Evolutionary conservation across 2,888 invertebrate species (phyloP), one percentile per base, ranked within the genome.

Genomic region (Hipparchia semele): DNA sequence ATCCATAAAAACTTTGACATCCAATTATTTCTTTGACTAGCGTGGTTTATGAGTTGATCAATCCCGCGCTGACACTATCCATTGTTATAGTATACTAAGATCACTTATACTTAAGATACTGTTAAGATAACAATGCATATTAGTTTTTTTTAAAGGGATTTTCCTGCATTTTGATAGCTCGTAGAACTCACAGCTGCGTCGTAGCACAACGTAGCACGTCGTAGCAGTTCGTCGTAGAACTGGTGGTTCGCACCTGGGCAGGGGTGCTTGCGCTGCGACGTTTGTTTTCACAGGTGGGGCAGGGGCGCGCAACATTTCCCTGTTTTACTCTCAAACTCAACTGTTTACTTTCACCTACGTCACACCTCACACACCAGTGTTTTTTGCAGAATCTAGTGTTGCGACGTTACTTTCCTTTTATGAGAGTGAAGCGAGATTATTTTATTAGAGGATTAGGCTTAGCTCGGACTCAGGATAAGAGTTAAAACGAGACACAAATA

Each of bases 291-390:
- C 56, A 13, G 13, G n/a, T 5, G 53, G 13, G n/a, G 56, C 59
- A 65, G 39, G 64, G 60, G 60, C 60, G 60, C 46, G 46, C 66
- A 53, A 59, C 65, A 66, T 66, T 74, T 74, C 61, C 4, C 60
- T 12, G 60, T 45, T 60, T 60, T 60, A n/a, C n/a, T 13, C 46
- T 46, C 46, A 59, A 74, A 68, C 49, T 66, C 23, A 10, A 53
- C 65, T 71, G 69, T 69, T 73, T 73, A 75, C 65, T 45, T 10
- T 62, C 68, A 10, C 54, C 70, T 13, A 4, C 61, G 45, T 60
- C 60, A 60, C 60, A 60, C 33, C 39, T 45, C 12, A 39, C 60
- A 60, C 23, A 23, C 23, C 0, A 23, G 23, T 23, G 60, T 12
- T 33, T 2, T 12, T 8, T 60, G 45, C 12, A 45, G 12, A 46